Base-by-base conservation (phyloP, 2,113 vertebrate genomes). In the Prochilodus magdalenae region DNA sequence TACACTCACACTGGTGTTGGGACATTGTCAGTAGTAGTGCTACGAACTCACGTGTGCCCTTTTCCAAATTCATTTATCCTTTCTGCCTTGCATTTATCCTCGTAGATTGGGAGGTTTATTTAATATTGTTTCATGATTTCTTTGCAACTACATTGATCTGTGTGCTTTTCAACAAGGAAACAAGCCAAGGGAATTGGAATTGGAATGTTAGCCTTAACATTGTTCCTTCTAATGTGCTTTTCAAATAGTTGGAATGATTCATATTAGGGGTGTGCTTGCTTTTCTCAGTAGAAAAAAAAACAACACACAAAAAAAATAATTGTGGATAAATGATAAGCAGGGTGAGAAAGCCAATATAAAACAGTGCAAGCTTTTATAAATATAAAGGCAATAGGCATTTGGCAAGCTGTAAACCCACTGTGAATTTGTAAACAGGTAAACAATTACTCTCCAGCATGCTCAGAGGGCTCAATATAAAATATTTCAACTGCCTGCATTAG, bases 361-460 rank as follows among this genome's bases (percentile, higher is more conserved):
- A 29, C 62, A 75, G 57, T 73, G 30, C 63, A 80, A 57, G 69
- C 40, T 29, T 75, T 77, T 60, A 63, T 59, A 80, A 24, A 79
- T 69, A 75, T 70, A 78, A 82, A 84, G 79, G 72, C 80, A 79
- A 73, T 80, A 82, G 73, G 80, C 49, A 73, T 76, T 79, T 77
- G 73, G 73, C 67, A 77, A 62, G 57, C 59, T 84, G 60, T 78
- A 85, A 82, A 80, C 70, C n/a, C 44, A 85, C 60, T 73, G 53
- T 60, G 66, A 72, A 74, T 75, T 63, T 85, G 81, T 76, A 80
- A 86, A 80, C 80, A 83, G 84, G 77, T 79, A 72, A 62, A 73
- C 77, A 82, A 66, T 79, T 77, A 75, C 76, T 73, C 80, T 86
- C 66, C 84, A 83, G 72, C 80, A 79, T 79, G 30, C 30, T 78